phyloP scores from a whole-genome alignment of 2,797 vertebrate genomes.

The Threskiornis aethiopicus region DNA sequence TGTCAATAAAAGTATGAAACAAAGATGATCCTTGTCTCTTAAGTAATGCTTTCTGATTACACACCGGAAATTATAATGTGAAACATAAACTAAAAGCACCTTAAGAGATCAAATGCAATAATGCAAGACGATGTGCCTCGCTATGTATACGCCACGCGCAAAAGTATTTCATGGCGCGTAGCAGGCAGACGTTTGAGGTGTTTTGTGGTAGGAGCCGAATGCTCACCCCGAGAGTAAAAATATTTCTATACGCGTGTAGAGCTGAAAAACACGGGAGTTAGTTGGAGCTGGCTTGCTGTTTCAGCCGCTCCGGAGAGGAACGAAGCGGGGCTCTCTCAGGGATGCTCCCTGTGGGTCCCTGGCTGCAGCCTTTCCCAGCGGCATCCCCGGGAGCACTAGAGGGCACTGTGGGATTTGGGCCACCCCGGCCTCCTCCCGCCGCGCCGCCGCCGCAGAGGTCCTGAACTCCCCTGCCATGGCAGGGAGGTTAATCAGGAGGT shows the following conservation, averaged over 20 bases:
- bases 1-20: slow-evolving; percentile 82
- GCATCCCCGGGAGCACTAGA: slow-evolving; percentile 82
- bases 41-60: slow-evolving; percentile 76
- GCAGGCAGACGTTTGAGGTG: background rate
- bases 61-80: slow-evolving; percentile 74
- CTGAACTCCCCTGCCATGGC: background rate
- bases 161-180: background rate
- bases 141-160: background rate
- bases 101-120: slow-evolving; percentile 2
- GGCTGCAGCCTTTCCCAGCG: slow-evolving; percentile 12
- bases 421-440: slow-evolving; percentile 46
- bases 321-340: too few species aligned
- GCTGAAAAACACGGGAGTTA: background rate
- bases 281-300: background rate
- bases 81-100: slow-evolving; percentile 64
- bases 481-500: background rate
- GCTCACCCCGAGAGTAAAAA: background rate
- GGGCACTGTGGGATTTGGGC: slow-evolving; percentile 88
- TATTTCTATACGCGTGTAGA: background rate
- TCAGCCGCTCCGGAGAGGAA: background rate
- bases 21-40: slow-evolving; percentile 77
- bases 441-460: background rate
- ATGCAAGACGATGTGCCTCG: background rate
- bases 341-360: background rate
- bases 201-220: background rate